A percentile compares a stretch with the other conserved stretches of the same genome.
phyloP scores from a whole-genome alignment of 2,888 invertebrate genomes.

The Drosophila robusta region DNA sequence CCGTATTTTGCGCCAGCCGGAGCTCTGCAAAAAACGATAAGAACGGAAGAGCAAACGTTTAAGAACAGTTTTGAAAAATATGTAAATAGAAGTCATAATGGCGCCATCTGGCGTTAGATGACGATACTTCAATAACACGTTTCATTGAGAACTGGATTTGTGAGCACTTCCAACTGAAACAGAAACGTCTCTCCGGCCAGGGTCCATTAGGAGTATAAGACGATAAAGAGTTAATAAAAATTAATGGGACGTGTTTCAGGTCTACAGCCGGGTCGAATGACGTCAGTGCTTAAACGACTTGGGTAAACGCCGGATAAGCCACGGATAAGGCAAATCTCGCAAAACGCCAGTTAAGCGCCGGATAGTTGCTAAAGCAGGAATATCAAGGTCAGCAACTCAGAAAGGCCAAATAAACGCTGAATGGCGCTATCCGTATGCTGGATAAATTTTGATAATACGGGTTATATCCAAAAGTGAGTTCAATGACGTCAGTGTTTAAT shows the following conservation, averaged over 20 bases:
- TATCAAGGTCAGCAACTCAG: slow-evolving; percentile 17
- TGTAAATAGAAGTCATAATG: not conserved
- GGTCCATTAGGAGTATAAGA: slow-evolving; percentile 33
- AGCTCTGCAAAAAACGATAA: slow-evolving; percentile 87
- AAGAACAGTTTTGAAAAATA: too few species aligned
- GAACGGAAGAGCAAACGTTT: too few species aligned
- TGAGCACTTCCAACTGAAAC: slow-evolving; percentile 4
- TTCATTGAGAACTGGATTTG: slow-evolving; percentile 17
- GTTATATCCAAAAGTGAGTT: slow-evolving; percentile 1
- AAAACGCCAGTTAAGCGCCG: not conserved
- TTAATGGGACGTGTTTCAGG: slow-evolving; percentile 17
- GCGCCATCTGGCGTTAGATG: slow-evolving; percentile 34
- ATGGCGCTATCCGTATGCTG: not conserved
- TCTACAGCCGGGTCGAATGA: slow-evolving; percentile 12
- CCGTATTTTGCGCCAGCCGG: slow-evolving; percentile 96
- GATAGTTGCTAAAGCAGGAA: not conserved
- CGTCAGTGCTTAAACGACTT: slow-evolving; percentile 29
- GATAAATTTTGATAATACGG: slow-evolving; percentile 4
- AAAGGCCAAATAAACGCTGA: not conserved
- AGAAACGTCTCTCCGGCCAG: slow-evolving; percentile 7
- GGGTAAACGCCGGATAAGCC: slow-evolving; percentile 4
- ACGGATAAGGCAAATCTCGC: too few species aligned
- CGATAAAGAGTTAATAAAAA: slow-evolving; percentile 33
- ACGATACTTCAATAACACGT: slow-evolving; percentile 16
- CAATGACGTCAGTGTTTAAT: slow-evolving; percentile 33